Evolutionary conservation across 1,140 invertebrate genomes (phyloP), one percentile per base, ranked within the genome.

Genomic region (Scaptomyza graminum): DNA sequence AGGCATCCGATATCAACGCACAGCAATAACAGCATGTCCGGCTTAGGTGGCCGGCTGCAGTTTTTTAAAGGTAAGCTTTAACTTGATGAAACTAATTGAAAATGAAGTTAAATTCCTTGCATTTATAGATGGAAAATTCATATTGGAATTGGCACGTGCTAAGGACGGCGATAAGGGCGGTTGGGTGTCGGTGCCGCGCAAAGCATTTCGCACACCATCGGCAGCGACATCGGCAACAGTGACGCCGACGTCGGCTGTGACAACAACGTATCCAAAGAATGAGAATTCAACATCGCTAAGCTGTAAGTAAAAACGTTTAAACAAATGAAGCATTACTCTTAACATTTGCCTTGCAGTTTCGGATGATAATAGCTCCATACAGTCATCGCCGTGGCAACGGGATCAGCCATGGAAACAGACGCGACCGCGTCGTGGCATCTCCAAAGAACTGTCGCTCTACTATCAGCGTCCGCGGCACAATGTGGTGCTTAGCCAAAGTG

Each of bases 371-470:
- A 96, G 95, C 79, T 97, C 96, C 37, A 94, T 97, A 76, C 96
- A 97, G 87, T 97, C 96, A 46, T 97, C 96, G 79, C 96, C 96
- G 61, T 97, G 96, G 96, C 95, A 96, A 91, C 93, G 96, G 70
- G 96, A 97, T 92, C 96, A 97, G 90, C 95, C 95, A 80, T 97
- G 96, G 96, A 97, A 97, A 90, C 96, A 97, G 92, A 92, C 93
- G 28, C 93, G 94, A 72, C 96, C 96, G 34, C 94, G 94, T 61
- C 94, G 94, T 37, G 94, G 95, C 89, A 93, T 95, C 49, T 95
- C 95, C 64, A 94, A 94, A 80, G 95, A 96, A 91, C 93, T 96
- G 92, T 93, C 94, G 79, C 94, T 96, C 79, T 95, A 94, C 81
- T 96, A 96, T 91, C 93, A 94, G 81, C 93, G 95, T 61, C 94